These are phyloP conservation scores for Philereme vetulata DNA, from an alignment of 2,888 invertebrate species.

Conservation along the genomic window DNA sequence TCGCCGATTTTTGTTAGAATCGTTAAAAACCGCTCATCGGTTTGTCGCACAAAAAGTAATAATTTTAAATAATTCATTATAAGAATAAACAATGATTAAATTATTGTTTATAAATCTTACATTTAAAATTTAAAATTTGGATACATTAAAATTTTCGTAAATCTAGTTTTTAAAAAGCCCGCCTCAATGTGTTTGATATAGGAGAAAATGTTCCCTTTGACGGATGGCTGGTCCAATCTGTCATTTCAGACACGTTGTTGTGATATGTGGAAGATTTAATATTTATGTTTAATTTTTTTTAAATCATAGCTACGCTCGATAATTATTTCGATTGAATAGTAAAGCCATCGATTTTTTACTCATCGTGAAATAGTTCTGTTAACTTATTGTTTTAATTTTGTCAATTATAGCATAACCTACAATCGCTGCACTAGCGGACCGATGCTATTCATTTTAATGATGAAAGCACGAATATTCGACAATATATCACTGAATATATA, in stretches of 20 bases:
- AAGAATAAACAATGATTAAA: too few species aligned
- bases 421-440: conserved; percentile 9
- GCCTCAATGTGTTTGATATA: too few species aligned
- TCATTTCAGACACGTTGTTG: conserved; percentile 19
- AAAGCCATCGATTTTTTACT: conserved; percentile 32
- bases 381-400: conserved; percentile 24
- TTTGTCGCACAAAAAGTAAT: too few species aligned
- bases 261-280: conserved; percentile 15
- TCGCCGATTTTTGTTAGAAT: too few species aligned
- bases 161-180: too few species aligned
- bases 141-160: too few species aligned
- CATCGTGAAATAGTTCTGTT: conserved; percentile 34
- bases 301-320: conserved; percentile 32
- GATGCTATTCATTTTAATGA: conserved; percentile 8
- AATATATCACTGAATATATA: conserved; percentile 6
- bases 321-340: conserved; percentile 29
- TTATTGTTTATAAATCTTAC: too few species aligned
- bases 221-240: conserved; percentile 23
- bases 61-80: too few species aligned
- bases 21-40: too few species aligned
- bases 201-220: conserved; percentile 27
- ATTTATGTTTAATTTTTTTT: conserved; percentile 26
- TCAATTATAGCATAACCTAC: conserved; percentile 6
- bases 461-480: conserved; percentile 6
- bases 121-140: too few species aligned